A percentile compares a stretch with the other conserved stretches of the same genome.
These are phyloP conservation scores for Knipowitschia caucasica DNA, from an alignment of 2,797 vertebrate genomes.

Conservation along the genomic window DNA sequence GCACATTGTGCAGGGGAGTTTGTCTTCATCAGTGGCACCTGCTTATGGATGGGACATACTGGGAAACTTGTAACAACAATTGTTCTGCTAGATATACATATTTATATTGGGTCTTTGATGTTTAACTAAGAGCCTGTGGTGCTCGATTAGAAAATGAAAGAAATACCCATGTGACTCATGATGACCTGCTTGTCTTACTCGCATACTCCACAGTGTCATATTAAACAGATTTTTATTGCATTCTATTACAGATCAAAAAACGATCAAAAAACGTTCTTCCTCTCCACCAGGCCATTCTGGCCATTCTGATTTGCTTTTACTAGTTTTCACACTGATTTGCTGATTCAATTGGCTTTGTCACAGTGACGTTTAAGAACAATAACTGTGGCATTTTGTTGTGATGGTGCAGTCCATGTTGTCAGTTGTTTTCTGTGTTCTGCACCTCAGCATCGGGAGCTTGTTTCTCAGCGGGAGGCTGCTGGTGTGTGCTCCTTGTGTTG, in stretches of 20 bases:
- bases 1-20: neutral
- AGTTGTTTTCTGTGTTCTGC: constrained; percentile 37
- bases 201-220: no score
- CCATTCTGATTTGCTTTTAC: neutral
- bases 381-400: neutral
- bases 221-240: no score
- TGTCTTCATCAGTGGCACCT: constrained; percentile 7
- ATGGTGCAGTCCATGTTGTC: neutral
- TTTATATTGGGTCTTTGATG: no score
- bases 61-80: neutral
- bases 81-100: neutral
- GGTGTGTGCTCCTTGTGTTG: constrained; percentile 36
- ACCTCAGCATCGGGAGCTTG: constrained; percentile 37
- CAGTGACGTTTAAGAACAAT: neutral
- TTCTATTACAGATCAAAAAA: no score
- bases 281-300: neutral
- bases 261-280: no score
- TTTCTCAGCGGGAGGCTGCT: constrained; percentile 34
- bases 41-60: neutral
- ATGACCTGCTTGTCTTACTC: no score
- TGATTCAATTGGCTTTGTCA: neutral
- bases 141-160: no score
- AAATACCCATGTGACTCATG: no score
- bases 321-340: constrained; percentile 5
- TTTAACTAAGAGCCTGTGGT: no score